phyloP scores from a whole-genome alignment of 2,797 vertebrate species.

The Pantherophis alleghaniensis region DNA sequence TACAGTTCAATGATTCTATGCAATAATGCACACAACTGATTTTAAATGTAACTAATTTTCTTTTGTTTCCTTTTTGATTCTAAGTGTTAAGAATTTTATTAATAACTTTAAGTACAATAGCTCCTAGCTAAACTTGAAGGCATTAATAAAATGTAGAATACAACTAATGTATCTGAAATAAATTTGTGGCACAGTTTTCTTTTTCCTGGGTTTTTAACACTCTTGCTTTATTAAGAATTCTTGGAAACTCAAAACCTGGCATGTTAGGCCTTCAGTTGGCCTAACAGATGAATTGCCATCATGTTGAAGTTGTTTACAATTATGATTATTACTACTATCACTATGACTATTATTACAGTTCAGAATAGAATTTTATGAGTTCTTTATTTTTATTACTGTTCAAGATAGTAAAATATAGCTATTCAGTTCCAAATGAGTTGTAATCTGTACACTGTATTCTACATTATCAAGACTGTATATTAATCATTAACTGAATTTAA shows the following conservation, averaged over 20 bases:
- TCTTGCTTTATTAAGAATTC: background rate
- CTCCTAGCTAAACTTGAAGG: background rate
- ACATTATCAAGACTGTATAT: background rate
- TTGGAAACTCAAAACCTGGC: background rate
- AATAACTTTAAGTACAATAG: background rate
- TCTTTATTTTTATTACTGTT: background rate
- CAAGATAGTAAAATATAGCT: background rate
- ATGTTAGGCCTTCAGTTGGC: background rate
- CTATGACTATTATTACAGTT: background rate
- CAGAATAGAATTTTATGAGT: background rate
- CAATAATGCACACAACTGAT: background rate
- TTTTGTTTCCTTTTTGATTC: background rate
- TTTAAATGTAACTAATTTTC: background rate
- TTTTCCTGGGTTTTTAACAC: background rate
- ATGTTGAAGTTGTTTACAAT: background rate
- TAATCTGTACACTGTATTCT: background rate
- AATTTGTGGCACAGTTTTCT: background rate
- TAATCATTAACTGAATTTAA: background rate
- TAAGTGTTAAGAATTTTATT: background rate
- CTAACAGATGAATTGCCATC: background rate
- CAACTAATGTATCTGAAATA: background rate
- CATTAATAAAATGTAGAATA: background rate
- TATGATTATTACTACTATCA: background rate
- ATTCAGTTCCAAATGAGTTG: background rate
- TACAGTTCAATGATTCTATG: background rate